phyloP scores from a whole-genome alignment of 2,113 vertebrate genomes.

The Cavia porcellus region DNA sequence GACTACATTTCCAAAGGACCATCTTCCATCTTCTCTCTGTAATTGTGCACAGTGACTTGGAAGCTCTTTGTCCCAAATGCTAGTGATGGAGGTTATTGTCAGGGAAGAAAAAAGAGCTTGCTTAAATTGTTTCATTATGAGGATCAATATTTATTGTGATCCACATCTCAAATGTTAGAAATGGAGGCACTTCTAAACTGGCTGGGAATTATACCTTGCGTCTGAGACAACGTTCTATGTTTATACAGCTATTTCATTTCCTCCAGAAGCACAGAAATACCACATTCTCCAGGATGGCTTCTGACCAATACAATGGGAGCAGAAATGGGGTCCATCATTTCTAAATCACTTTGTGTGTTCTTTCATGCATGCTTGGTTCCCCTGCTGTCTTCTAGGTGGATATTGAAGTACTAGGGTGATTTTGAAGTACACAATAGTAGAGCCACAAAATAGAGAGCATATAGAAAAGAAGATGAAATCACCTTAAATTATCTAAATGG shows the following conservation, averaged over 20 bases:
- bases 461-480: neutral
- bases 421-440: neutral
- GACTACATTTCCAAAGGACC: slow-evolving; percentile 32
- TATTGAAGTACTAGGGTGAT: neutral
- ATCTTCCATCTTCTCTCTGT: slow-evolving; percentile 29
- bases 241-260: slow-evolving; percentile 34
- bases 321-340: neutral
- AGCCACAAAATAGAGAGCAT: slow-evolving; percentile 14
- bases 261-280: neutral
- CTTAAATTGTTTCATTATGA: slow-evolving; percentile 38
- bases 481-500: neutral
- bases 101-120: slow-evolving; percentile 7
- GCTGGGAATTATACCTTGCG: neutral
- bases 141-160: slow-evolving; percentile 11
- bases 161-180: neutral
- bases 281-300: neutral
- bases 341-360: neutral
- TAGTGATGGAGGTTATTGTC: slow-evolving; percentile 45
- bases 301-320: neutral
- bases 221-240: neutral
- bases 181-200: neutral
- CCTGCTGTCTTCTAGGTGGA: neutral
- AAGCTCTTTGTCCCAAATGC: slow-evolving; percentile 42
- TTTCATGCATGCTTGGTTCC: neutral
- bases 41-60: slow-evolving; percentile 56